Evolutionary conservation across 1,140 invertebrate species (phyloP).

Genomic region (Hycleus phaleratus): DNA sequence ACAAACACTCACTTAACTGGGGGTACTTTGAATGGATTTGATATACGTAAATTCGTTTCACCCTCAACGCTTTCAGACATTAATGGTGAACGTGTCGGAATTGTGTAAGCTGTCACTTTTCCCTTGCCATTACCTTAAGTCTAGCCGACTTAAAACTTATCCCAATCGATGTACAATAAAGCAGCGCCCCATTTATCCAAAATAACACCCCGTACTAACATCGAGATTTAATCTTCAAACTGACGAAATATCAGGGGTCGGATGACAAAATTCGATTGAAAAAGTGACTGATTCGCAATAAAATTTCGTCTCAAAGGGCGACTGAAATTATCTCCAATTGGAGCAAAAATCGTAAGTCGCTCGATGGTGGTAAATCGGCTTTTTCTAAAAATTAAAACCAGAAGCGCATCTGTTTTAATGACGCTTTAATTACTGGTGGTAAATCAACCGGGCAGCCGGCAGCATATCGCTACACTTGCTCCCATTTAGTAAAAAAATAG

Average conservation of each 20-base stretch:
- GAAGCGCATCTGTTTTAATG: no score
- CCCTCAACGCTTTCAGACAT: constrained; percentile 22
- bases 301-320: not conserved
- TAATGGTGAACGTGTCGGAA: constrained; percentile 32
- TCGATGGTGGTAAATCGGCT: not conserved
- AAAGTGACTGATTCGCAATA: not conserved
- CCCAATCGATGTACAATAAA: not conserved
- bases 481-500: no score
- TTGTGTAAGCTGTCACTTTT: constrained; percentile 27
- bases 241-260: not conserved
- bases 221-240: no score
- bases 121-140: constrained; percentile 14
- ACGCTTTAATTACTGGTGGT: no score
- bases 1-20: constrained; percentile 14
- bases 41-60: constrained; percentile 22
- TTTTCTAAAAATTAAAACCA: no score
- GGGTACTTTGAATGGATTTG: constrained; percentile 22
- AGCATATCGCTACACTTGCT: no score
- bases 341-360: constrained; percentile 1
- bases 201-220: no score
- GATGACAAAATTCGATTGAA: not conserved
- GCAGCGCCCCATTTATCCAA: not conserved
- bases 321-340: constrained; percentile 16
- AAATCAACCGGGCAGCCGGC: no score
- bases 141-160: constrained; percentile 6